Evolutionary conservation across 1,140 invertebrate species (phyloP).

Genomic region (Neuroterus valhalla): DNA sequence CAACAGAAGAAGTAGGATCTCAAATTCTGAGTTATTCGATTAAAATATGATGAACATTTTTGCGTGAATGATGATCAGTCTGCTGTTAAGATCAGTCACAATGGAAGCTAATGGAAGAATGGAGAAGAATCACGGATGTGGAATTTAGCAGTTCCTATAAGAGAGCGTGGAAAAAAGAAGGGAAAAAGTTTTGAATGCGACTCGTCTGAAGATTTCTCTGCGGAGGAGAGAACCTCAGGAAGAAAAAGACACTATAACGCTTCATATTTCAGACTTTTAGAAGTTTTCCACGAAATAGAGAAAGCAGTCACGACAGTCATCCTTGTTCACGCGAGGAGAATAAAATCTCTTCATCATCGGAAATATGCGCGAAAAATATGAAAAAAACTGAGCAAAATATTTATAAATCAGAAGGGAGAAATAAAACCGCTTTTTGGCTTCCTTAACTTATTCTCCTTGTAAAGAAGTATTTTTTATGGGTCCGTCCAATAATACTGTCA

Average conservation of each 20-base stretch:
- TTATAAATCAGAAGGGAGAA: no score
- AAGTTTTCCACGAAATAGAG: conserved; percentile 34
- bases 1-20: no score
- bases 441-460: no score
- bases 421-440: no score
- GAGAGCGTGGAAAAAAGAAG: not conserved
- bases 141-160: not conserved
- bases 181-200: conserved; percentile 31
- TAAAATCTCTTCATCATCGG: conserved; percentile 17
- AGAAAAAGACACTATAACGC: conserved; percentile 1
- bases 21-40: no score
- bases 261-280: conserved; percentile 43
- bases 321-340: conserved; percentile 1
- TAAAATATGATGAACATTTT: no score
- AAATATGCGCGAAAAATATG: conserved; percentile 6
- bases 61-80: not conserved
- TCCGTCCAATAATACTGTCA: no score
- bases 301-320: conserved; percentile 12
- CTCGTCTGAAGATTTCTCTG: conserved; percentile 7
- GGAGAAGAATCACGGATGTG: not conserved
- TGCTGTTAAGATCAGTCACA: not conserved
- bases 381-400: no score
- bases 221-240: conserved; percentile 21
- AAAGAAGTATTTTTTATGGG: no score
- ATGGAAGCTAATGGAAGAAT: not conserved